Base-by-base conservation (phyloP, 2,888 invertebrate genomes). In the Ethmia dodecea region DNA sequence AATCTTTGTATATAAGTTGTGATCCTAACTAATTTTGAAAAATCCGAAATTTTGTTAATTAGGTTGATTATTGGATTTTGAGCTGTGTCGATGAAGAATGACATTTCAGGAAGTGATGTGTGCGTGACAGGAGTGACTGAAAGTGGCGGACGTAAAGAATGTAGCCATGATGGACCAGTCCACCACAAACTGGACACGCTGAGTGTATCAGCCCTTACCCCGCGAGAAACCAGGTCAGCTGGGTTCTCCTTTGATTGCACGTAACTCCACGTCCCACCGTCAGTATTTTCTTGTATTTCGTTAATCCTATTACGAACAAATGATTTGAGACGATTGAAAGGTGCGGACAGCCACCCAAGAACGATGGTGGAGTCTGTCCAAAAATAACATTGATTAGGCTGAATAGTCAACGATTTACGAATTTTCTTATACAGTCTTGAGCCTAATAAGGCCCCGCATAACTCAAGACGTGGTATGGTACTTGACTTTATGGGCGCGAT, bases 151-250 rank as follows among this genome's bases (percentile, higher is more conserved):
- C 6, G n/a, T 35, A 38, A 6, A 35, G 34, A 13, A 39, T 18
- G n/a, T 16, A 51, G 22, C 37, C 42, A 51, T 0, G 9, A 3
- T 35, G 52, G 47, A 11, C 54, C 49, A 13, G 31, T 13, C 52
- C 52, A 56, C 54, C 51, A 56, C 13, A 54, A 30, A 1, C 15
- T 3, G 5, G 26, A 38, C 6, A 22, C 13, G 28, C 36, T 37
- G 33, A 52, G 24, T 0, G 13, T 1, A 22, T 45, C 41, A 37
- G 50, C 48, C 26, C 31, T 35, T 1, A 48, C 25, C 13, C 52
- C 51, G 1, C 53, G 49, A 33, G 53, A 50, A 35, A 40, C 37
- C 3, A 55, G 38, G 37, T 55, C 58, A 3, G 52, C 51, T 2
- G 55, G 52, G 31, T 55, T 55, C 6, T 37, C 14, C 5, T 35